Percentiles rank a stretch among this genome's conserved stretches.
Conservation (phyloP, 2,113 vertebrate genomes). For the Pogona vitticeps region DNA sequence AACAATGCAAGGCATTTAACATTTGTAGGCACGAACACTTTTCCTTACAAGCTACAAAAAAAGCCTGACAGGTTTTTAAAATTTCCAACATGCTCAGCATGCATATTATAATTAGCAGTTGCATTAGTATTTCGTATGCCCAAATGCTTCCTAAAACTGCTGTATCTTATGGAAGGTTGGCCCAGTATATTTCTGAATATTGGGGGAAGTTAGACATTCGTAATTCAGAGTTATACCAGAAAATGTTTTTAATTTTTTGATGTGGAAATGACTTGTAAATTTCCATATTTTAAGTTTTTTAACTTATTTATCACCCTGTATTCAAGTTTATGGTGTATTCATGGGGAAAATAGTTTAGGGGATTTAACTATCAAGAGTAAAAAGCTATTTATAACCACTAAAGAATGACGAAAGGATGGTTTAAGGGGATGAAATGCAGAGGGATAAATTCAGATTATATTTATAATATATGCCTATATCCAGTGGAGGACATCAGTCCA, state of each 20-base stretch:
- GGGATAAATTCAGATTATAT: background rate
- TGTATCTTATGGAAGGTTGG: background rate
- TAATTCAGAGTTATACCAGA: background rate
- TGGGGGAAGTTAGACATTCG: background rate
- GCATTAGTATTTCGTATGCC: background rate
- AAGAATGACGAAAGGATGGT: background rate
- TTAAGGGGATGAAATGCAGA: background rate
- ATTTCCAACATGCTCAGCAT: background rate
- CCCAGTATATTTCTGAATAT: background rate
- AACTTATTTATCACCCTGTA: too few relatives aligned
- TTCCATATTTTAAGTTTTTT: background rate
- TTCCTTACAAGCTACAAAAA: background rate
- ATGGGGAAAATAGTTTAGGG: background rate
- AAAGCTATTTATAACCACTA: background rate
- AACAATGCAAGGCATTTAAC: background rate
- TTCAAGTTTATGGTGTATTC: background rate
- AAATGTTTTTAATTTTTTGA: constrained; percentile 6
- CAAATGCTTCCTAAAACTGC: background rate
- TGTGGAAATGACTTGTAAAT: background rate
- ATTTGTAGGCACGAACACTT: background rate
- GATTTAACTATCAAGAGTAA: background rate
- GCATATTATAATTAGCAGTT: background rate
- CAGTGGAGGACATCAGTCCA: too few relatives aligned
- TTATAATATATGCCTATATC: background rate
- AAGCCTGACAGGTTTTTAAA: background rate